Base-by-base conservation (phyloP, 2,113 vertebrate species). In the Pachyramphus minor region DNA sequence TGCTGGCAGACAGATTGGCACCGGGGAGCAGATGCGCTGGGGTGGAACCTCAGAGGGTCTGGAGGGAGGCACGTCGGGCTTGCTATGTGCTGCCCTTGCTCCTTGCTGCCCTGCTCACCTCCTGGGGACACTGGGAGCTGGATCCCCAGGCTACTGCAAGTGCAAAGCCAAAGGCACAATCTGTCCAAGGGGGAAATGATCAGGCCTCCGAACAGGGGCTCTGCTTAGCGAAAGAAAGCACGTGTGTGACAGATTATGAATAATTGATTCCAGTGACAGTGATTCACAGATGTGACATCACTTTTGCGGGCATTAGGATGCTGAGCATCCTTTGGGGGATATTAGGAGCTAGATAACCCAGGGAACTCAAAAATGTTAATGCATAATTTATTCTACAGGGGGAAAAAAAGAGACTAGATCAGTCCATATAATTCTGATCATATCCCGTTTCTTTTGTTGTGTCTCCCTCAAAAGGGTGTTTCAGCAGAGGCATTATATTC, bases 1-100 rank as follows among this genome's bases (percentile, higher is more conserved):
- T 9, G 5, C 37, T 66, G 4, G 0, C 52, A 44, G 52, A 17
- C 0, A 0, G 63, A 19, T 49, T 0, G 0, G 27, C n/a, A 35
- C 30, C 1, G 1, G 13, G n/a, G 25, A 37, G 44, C n/a, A 55
- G 63, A 45, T 2, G 8, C 0, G 3, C 42, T 12, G 14, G 28
- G 6, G 2, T 62, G 39, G 58, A 77, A 30, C 5, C 22, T 59
- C 5, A 1, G 1, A 7, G 28, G 62, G 2, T 22, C 37, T 8
- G 9, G 17, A 83, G 53, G n/a, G 28, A 42, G 17, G 6, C 25
- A 13, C 0, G 2, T n/a, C 42, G 49, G 50, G 41, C 31, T 41
- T 6, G 10, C 23, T 35, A 50, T 1, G 0, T 23, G 1, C 27
- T 37, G 55, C 66, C 67, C n/a, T 49, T 31, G 56, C 47, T 79